Conservation (phyloP, 1,140 invertebrate genomes). For the Drosophila nigromelanica region DNA sequence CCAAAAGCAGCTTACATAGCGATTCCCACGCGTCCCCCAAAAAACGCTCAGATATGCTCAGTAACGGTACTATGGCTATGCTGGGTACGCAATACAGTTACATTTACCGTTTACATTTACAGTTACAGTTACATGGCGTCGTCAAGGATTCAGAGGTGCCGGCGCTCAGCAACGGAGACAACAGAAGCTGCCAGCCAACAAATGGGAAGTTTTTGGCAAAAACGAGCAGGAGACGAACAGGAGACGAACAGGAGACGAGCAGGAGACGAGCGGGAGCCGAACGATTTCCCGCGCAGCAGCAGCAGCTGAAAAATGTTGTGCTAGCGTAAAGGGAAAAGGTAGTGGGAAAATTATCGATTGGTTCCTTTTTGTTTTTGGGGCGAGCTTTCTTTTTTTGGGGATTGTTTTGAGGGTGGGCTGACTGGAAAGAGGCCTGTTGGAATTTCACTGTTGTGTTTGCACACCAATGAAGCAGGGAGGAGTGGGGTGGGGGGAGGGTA, state of each 20-base stretch:
- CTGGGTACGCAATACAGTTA: slow-evolving; percentile 13
- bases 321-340: slow-evolving; percentile 43
- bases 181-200: slow-evolving; percentile 2
- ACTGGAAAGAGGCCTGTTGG: slow-evolving; percentile 51
- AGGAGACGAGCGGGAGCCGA: slow-evolving; percentile 5
- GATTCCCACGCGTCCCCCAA: background rate
- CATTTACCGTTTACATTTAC: slow-evolving; percentile 22
- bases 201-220: background rate
- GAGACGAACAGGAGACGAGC: slow-evolving; percentile 2
- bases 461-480: background rate
- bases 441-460: slow-evolving; percentile 50
- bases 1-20: slow-evolving; percentile 2
- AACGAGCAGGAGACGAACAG: background rate
- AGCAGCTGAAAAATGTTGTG: slow-evolving; percentile 47
- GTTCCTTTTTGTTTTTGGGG: slow-evolving; percentile 15
- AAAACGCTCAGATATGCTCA: background rate
- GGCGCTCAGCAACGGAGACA: slow-evolving; percentile 59
- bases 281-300: slow-evolving; percentile 46
- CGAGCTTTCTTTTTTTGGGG: background rate
- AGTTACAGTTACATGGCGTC: slow-evolving; percentile 62
- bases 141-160: slow-evolving; percentile 52
- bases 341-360: slow-evolving; percentile 58
- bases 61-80: background rate
- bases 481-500: background rate
- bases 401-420: background rate